Conservation (phyloP, 2,113 vertebrate species). For the Tor tambroides region DNA sequence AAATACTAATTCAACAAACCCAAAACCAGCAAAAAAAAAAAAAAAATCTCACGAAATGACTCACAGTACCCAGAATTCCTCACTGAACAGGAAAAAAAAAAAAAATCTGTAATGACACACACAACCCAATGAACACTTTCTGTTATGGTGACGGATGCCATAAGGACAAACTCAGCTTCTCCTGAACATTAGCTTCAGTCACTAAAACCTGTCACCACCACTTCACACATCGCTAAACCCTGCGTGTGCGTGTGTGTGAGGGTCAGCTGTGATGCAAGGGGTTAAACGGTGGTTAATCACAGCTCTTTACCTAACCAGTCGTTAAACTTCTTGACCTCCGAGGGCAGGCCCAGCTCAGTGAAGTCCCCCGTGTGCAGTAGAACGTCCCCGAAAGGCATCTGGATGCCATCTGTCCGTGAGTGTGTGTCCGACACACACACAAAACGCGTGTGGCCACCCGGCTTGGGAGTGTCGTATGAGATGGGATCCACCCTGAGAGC, state of each 20-base stretch:
- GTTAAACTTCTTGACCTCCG: conserved; percentile 99
- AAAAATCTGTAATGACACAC: background rate
- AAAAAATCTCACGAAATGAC: background rate
- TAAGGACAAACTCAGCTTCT: conserved; percentile 11
- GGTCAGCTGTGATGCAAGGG: conserved; percentile 56
- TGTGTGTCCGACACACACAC: conserved; percentile 98
- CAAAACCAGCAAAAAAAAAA: background rate
- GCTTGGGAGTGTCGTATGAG: conserved; percentile 96
- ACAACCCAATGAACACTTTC: background rate
- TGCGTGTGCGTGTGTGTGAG: conserved; percentile 14
- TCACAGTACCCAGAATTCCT: background rate
- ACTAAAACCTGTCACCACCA: conserved; percentile 34
- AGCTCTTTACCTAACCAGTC: conserved; percentile 98
- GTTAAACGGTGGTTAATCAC: conserved; percentile 82
- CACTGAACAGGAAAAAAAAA: background rate
- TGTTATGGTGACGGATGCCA: background rate
- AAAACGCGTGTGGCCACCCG: conserved; percentile 96
- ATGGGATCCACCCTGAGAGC: conserved; percentile 95
- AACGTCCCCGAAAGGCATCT: conserved; percentile 99
- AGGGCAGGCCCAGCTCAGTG: conserved; percentile 98
- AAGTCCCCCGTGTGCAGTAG: conserved; percentile 98
- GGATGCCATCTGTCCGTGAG: conserved; percentile 99
- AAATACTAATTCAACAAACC: background rate
- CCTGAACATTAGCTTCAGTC: conserved; percentile 23
- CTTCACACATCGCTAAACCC: conserved; percentile 8